phyloP scores from a whole-genome alignment of 2,113 vertebrate genomes.

The Chitala chitala region DNA sequence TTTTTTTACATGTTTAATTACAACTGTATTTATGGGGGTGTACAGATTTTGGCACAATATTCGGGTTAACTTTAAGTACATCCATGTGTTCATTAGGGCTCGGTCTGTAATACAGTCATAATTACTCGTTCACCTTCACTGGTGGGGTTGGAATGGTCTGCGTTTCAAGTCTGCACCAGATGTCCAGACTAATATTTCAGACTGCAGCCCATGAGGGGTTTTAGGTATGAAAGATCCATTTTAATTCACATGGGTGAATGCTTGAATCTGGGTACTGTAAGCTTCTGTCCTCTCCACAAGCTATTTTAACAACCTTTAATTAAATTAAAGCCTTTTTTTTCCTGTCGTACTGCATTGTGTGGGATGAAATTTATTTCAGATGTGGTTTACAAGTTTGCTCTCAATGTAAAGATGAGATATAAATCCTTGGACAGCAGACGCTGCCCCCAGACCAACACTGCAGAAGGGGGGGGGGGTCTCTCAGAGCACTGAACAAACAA shows the following conservation, averaged over 20 bases:
- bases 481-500: slow-evolving; percentile 11
- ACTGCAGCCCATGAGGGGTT: slow-evolving; percentile 30
- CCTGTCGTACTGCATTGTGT: slow-evolving; percentile 1
- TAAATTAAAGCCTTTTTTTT: slow-evolving; percentile 45
- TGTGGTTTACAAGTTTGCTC: slow-evolving; percentile 22
- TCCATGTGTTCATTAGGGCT: slow-evolving; percentile 59
- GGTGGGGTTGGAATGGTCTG: slow-evolving; percentile 54
- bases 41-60: slow-evolving; percentile 46
- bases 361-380: slow-evolving; percentile 18
- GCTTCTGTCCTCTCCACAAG: slow-evolving; percentile 48
- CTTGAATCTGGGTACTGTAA: slow-evolving; percentile 32
- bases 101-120: slow-evolving; percentile 33
- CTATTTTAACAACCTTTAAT: slow-evolving; percentile 56
- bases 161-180: slow-evolving; percentile 41
- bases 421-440: too few species aligned
- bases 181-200: slow-evolving; percentile 53
- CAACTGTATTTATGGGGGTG: slow-evolving; percentile 40
- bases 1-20: slow-evolving; percentile 33
- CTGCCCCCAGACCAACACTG: background rate
- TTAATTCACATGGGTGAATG: slow-evolving; percentile 48
- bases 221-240: slow-evolving; percentile 44
- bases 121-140: slow-evolving; percentile 28
- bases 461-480: background rate
- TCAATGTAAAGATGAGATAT: too few species aligned
- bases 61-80: slow-evolving; percentile 52